Evolutionary conservation across 2,113 vertebrate species (phyloP).

Genomic region (Phycodurus eques): DNA sequence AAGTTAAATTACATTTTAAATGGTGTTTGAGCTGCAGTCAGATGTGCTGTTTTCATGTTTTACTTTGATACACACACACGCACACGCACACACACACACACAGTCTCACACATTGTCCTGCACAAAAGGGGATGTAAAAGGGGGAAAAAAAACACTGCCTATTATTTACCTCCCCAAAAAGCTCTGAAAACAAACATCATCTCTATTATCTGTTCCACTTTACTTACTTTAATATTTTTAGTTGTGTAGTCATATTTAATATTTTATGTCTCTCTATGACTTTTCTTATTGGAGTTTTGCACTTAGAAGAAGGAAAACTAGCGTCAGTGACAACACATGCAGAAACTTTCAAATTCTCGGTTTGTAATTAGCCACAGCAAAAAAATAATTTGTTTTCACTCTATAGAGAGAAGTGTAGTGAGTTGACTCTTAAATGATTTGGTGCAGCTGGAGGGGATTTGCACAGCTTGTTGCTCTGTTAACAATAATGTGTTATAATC

Average conservation of each 20-base stretch:
- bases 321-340: not conserved
- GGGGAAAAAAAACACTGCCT: not conserved
- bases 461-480: slow-evolving; percentile 12
- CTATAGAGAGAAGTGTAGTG: slow-evolving; percentile 3
- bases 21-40: slow-evolving; percentile 21
- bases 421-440: slow-evolving; percentile 11
- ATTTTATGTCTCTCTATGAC: slow-evolving; percentile 4
- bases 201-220: not conserved
- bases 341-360: slow-evolving; percentile 4
- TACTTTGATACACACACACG: slow-evolving; percentile 3
- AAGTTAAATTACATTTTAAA: slow-evolving; percentile 46
- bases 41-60: slow-evolving; percentile 10
- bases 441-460: slow-evolving; percentile 15
- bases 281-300: slow-evolving; percentile 18
- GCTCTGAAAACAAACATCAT: no score
- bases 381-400: slow-evolving; percentile 12
- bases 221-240: not conserved
- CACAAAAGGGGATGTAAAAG: no score
- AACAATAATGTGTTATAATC: slow-evolving; percentile 8
- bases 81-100: not conserved
- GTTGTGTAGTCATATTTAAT: not conserved
- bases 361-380: slow-evolving; percentile 2
- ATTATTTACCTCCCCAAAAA: not conserved
- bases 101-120: not conserved
- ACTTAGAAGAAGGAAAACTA: slow-evolving; percentile 22